Evolutionary conservation across 2,888 invertebrate species (phyloP).

Genomic region (Dendrolimus houi): DNA sequence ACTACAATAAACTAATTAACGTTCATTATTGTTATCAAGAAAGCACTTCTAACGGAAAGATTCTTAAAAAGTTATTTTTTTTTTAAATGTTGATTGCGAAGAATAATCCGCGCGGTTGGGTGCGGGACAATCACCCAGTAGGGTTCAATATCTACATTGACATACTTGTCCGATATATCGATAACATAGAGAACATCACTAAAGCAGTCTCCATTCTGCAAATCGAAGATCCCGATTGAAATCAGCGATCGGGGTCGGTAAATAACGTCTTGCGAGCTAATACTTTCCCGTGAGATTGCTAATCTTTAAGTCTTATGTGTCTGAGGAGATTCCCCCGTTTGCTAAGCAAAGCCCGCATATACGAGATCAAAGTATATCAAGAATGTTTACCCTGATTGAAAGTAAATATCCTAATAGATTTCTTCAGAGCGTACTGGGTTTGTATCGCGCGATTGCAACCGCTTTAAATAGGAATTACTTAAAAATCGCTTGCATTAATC

Average conservation of each 20-base stretch:
- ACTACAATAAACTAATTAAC: too few species aligned
- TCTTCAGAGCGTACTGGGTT: too few species aligned
- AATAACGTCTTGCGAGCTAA: slow-evolving; percentile 65
- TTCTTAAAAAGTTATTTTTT: too few species aligned
- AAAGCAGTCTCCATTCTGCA: slow-evolving; percentile 35
- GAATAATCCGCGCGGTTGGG: too few species aligned
- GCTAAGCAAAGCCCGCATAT: not conserved
- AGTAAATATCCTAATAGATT: not conserved
- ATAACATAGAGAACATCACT: slow-evolving; percentile 21
- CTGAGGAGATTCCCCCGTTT: not conserved
- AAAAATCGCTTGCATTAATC: too few species aligned
- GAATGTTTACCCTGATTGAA: not conserved
- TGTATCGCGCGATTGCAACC: too few species aligned
- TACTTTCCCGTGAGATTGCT: slow-evolving; percentile 66
- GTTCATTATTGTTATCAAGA: too few species aligned
- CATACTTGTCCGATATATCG: slow-evolving; percentile 6
- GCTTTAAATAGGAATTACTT: too few species aligned
- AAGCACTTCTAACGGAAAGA: too few species aligned
- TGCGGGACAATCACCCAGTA: too few species aligned
- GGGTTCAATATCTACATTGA: too few species aligned
- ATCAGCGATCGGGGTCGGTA: slow-evolving; percentile 56
- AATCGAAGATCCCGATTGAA: slow-evolving; percentile 63
- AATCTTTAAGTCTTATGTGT: slow-evolving; percentile 43
- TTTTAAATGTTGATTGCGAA: too few species aligned
- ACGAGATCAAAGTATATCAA: slow-evolving; percentile 2